Evolutionary conservation across 2,113 vertebrate species (phyloP), one percentile per base, ranked within the genome.

Genomic region (Calyptomena viridis): DNA sequence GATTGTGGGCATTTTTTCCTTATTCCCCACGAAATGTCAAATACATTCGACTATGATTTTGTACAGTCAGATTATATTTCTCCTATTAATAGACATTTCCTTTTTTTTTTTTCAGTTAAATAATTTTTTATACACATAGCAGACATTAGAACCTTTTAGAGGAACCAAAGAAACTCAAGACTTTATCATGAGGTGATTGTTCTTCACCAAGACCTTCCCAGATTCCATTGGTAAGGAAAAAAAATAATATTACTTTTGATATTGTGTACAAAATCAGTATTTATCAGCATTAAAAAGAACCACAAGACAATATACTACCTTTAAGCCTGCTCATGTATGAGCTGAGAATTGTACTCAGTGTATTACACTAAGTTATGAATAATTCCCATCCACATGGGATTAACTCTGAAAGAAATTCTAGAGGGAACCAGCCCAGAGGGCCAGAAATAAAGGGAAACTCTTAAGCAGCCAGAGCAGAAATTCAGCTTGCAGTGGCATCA

Each of bases 291-390:
- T 71, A 55, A 84, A 84, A 75, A 60, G 11, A 27, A 31, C 15
- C 19, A 15, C 1, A 1, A 89, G 74, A 73, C 5, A 84, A 68
- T 33, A 47, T 52, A 40, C 9, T 52, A 22, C 23, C 15, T 60
- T 44, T 47, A 12, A 50, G 24, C 14, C 49, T 91, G 46, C 47
- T 87, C 86, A 72, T 1, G 1, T 72, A 60, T 19, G 35, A 81
- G 21, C 40, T 83, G 58, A 87, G 52, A 94, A n/a, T 56, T 77
- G 8, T 27, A 42, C 52, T 59, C 16, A n/a, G 31, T 53, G 7
- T 85, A 33, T 87, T 83, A 96, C 97, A 95, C 50, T 78, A 94
- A 95, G 14, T 46, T 37, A 93, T 81, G 35, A 84, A 76, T 80
- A 87, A 91, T 87, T 97, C 87, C 37, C 52, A 64, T 66, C 35